Evolutionary conservation across 2,113 vertebrate genomes (phyloP), one percentile per base, ranked within the genome.

Genomic region (Rhinoptilus africanus): DNA sequence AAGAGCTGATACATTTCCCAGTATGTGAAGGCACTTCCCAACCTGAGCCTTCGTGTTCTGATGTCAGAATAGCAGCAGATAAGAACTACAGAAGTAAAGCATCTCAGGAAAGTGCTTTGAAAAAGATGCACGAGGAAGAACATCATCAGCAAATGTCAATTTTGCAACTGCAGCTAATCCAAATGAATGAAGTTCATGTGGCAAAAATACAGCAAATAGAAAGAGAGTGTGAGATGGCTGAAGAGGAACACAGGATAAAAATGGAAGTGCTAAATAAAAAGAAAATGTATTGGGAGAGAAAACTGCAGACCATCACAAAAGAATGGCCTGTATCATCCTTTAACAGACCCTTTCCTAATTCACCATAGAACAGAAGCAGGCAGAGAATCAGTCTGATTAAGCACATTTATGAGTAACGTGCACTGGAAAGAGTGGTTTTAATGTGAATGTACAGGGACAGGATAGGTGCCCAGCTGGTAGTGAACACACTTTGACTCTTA

Each of bases 261-360:
- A 98, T 98, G 98, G 98, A 98, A 97, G 98, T 98, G 83, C 98
- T 98, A 96, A 98, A 98, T 97, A 98, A 98, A 97, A 98, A 98
- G 96, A 98, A 98, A 98, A 98, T 98, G 98, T 98, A 98, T 94
- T 98, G 98, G 98, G 98, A 98, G 96, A 98, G 98, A 91, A 98
- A 98, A 93, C 97, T 98, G 24, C 98, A 98, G 88, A 98, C 98
- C 80, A 98, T 98, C 94, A 98, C 98, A 69, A 98, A 98, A 96
- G 98, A 98, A 56, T 98, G 98, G 98, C 98, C 98, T 84, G 98
- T 98, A 74, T 97, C 98, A 32, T 98, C 98, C 51, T 98, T 98
- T 97, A 98, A 98, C 95, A 98, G 98, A 97, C 98, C 98, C 77
- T 98, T 98, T 96, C 98, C 98, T 91, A 98, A 98, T 92, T 98